phyloP scores from a whole-genome alignment of 2,888 invertebrate species.

The Apamea anceps region DNA sequence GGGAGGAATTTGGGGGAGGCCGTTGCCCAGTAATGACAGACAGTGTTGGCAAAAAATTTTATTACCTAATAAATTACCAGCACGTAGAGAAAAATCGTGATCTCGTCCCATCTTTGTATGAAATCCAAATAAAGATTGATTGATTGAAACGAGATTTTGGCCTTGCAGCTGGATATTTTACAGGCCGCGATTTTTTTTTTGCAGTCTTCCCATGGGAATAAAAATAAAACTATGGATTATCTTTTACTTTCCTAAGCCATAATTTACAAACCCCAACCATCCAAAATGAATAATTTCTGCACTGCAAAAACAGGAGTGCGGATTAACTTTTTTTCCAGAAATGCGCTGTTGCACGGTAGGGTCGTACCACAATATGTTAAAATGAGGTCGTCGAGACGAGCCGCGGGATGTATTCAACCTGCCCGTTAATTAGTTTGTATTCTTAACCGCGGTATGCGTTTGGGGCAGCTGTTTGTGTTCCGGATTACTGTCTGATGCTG shows the following conservation, averaged over 20 bases:
- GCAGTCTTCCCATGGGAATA: not conserved
- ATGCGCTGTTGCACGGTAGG: slow-evolving; percentile 27
- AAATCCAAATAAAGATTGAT: too few species aligned
- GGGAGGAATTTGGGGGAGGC: not conserved
- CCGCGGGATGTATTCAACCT: slow-evolving; percentile 66
- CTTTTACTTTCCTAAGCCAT: not conserved
- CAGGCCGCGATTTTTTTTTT: not conserved
- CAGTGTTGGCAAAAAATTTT: not conserved
- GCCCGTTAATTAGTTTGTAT: slow-evolving; percentile 72
- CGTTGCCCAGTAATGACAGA: not conserved
- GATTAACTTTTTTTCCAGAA: slow-evolving; percentile 45
- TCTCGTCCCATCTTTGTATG: not conserved
- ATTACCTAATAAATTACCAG: not conserved
- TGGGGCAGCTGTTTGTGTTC: slow-evolving; percentile 52
- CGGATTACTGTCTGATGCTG: slow-evolving; percentile 24
- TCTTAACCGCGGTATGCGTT: slow-evolving; percentile 58
- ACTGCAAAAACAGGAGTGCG: slow-evolving; percentile 32
- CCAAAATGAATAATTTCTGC: slow-evolving; percentile 31
- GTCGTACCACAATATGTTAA: slow-evolving; percentile 58
- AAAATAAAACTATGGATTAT: not conserved
- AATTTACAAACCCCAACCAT: not conserved
- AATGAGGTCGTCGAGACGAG: slow-evolving; percentile 68
- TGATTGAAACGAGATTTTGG: not conserved
- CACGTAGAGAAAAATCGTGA: not conserved
- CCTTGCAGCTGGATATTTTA: not conserved